phyloP scores from a whole-genome alignment of 2,888 invertebrate species.

The Theretra japonica region DNA sequence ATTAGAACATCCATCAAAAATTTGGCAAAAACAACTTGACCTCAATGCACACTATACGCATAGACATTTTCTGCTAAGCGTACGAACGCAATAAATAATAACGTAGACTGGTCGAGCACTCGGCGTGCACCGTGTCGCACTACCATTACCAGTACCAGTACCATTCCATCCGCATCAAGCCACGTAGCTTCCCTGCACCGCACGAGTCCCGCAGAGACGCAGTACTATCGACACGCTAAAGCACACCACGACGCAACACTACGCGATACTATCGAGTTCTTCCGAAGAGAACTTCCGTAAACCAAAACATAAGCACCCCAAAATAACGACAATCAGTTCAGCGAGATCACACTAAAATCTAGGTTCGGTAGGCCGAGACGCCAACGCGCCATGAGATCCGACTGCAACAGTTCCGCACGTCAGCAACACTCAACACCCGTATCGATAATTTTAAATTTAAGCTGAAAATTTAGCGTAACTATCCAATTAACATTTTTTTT shows the following conservation, averaged over 20 bases:
- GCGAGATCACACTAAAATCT: conserved; percentile 38
- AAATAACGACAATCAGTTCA: conserved; percentile 8
- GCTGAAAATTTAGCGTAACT: background rate
- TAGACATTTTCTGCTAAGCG: background rate
- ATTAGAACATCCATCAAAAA: conserved; percentile 44
- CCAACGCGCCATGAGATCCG: conserved; percentile 38
- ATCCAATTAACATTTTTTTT: background rate
- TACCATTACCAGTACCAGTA: background rate
- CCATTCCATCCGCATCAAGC: conserved; percentile 18
- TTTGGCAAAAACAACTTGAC: conserved; percentile 43
- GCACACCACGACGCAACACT: conserved; percentile 41
- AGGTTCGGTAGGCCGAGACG: conserved; percentile 45
- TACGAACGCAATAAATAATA: background rate
- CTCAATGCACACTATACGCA: background rate
- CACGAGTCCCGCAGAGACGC: background rate
- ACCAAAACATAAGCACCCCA: conserved; percentile 5
- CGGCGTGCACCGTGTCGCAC: background rate
- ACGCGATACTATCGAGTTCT: conserved; percentile 29
- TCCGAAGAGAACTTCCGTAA: background rate
- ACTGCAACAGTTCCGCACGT: background rate
- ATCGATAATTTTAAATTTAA: background rate
- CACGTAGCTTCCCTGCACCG: background rate
- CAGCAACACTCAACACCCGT: background rate
- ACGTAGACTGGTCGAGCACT: background rate
- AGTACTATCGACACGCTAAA: conserved; percentile 40